Percentiles rank a stretch among this genome's conserved stretches.
Conservation (phyloP, 2,113 vertebrate species). For the Chunga burmeisteri region DNA sequence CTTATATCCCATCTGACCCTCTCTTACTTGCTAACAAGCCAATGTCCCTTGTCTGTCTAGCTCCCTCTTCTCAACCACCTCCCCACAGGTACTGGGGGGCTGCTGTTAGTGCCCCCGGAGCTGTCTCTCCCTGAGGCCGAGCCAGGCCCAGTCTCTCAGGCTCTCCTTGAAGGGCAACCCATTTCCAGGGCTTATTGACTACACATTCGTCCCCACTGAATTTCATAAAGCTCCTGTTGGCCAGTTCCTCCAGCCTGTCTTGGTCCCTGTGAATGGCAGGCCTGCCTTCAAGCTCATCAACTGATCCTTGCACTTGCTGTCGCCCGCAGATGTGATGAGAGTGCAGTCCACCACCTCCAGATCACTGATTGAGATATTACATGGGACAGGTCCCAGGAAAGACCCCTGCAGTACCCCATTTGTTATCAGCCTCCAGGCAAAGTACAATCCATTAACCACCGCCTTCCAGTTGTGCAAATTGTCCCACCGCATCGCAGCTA, state of each 20-base stretch:
- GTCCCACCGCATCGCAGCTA: background rate
- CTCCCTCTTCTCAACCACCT: background rate
- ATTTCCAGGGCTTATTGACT: background rate
- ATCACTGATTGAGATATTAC: background rate
- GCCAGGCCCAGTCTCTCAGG: background rate
- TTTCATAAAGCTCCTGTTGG: background rate
- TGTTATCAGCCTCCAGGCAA: background rate
- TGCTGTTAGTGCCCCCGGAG: background rate
- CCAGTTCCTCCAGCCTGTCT: background rate
- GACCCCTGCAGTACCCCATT: background rate
- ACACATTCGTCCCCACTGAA: background rate
- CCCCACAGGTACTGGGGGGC: accelerated
- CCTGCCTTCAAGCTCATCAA: background rate
- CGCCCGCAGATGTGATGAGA: background rate
- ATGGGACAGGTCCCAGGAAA: background rate
- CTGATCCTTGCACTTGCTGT: background rate
- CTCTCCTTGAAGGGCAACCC: background rate
- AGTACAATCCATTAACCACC: background rate
- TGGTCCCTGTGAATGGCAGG: background rate
- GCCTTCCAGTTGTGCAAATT: background rate
- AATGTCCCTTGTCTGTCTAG: background rate
- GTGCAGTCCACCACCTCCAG: background rate
- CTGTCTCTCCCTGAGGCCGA: background rate
- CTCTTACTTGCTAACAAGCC: background rate
- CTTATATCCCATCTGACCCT: background rate